phyloP scores from a whole-genome alignment of 2,797 vertebrate species.

The Notolepis coatsorum region DNA sequence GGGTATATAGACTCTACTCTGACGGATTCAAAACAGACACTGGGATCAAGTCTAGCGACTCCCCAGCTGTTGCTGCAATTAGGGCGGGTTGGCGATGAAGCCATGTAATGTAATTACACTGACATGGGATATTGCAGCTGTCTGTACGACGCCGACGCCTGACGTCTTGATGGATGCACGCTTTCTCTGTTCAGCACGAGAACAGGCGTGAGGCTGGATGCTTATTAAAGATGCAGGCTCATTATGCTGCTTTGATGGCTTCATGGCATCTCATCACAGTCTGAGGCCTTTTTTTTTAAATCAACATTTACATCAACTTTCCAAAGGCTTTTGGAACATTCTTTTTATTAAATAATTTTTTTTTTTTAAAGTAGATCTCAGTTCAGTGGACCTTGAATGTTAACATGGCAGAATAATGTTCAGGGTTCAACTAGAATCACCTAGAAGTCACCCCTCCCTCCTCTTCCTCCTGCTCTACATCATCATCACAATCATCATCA shows the following conservation, averaged over 20 bases:
- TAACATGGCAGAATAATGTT: not conserved
- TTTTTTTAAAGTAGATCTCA: no score
- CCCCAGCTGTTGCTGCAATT: slow-evolving; percentile 54
- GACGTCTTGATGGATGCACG: slow-evolving; percentile 42
- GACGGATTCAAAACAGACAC: slow-evolving; percentile 27
- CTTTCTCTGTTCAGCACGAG: slow-evolving; percentile 35
- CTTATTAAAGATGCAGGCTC: not conserved
- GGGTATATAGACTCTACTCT: slow-evolving; percentile 31
- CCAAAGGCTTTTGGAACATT: slow-evolving; percentile 5
- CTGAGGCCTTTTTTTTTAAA: slow-evolving; percentile 5
- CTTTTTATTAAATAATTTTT: no score
- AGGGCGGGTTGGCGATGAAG: slow-evolving; percentile 43
- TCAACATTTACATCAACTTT: slow-evolving; percentile 13
- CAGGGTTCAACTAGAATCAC: not conserved
- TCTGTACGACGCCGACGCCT: slow-evolving; percentile 32
- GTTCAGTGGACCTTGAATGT: not conserved
- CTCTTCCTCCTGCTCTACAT: not conserved
- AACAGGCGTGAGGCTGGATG: slow-evolving; percentile 41
- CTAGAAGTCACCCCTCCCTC: not conserved
- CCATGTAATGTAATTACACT: slow-evolving; percentile 67
- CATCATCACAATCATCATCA: no score
- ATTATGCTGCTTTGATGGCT: slow-evolving; percentile 4
- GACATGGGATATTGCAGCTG: slow-evolving; percentile 55
- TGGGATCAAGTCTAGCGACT: slow-evolving; percentile 24
- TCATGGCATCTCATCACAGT: slow-evolving; percentile 12